Evolutionary conservation across 2,888 invertebrate genomes (phyloP).

Genomic region (Heliconius sara): DNA sequence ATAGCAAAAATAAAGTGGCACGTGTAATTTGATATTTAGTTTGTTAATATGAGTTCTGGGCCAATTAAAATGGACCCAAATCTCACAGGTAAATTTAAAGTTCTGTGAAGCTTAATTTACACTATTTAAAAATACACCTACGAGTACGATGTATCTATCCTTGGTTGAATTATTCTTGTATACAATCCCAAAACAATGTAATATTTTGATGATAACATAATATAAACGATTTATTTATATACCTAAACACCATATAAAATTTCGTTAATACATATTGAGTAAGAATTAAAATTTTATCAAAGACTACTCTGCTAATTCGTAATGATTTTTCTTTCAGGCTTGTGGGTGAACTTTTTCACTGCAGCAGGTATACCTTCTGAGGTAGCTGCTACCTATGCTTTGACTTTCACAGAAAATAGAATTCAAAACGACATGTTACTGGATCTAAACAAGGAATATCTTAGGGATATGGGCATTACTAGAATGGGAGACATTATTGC

Average conservation of each 20-base stretch:
- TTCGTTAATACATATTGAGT: background rate
- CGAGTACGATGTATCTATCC: background rate
- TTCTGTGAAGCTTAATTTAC: background rate
- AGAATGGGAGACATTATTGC: slow-evolving; percentile 88
- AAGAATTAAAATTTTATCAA: background rate
- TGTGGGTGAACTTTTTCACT: slow-evolving; percentile 94
- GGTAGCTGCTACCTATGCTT: slow-evolving; percentile 92
- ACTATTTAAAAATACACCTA: slow-evolving; percentile 19
- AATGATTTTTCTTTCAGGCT: slow-evolving; percentile 67
- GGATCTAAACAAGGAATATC: slow-evolving; percentile 93
- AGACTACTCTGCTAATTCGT: background rate
- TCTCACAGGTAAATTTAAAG: slow-evolving; percentile 62
- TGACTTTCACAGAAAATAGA: slow-evolving; percentile 93
- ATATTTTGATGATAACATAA: background rate
- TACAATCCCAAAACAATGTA: background rate
- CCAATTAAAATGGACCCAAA: slow-evolving; percentile 68
- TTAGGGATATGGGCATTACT: slow-evolving; percentile 94
- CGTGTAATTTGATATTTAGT: slow-evolving; percentile 43
- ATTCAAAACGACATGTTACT: slow-evolving; percentile 93
- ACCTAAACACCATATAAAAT: background rate
- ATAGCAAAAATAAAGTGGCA: slow-evolving; percentile 7
- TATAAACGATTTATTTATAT: background rate
- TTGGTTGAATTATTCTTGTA: background rate
- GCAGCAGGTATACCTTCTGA: slow-evolving; percentile 92
- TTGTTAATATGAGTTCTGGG: slow-evolving; percentile 51